A percentile compares a stretch with the other conserved stretches of the same genome.
phyloP scores from a whole-genome alignment of 2,888 invertebrate genomes.

The Dioctria linearis region DNA sequence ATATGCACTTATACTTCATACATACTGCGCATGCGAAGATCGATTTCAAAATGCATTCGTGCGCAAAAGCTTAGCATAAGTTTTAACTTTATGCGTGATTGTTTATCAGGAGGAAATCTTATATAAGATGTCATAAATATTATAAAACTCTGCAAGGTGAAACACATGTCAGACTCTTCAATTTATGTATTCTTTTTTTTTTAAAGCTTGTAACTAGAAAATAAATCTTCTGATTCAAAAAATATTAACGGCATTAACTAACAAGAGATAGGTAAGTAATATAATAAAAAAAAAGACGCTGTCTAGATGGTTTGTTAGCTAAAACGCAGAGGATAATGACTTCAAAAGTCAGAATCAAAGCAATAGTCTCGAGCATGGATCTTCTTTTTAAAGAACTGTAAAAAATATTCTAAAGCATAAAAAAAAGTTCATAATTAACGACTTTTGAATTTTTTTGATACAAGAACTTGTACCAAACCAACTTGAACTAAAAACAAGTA shows the following conservation, averaged over 20 bases:
- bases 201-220: conserved; percentile 19
- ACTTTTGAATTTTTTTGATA: neutral
- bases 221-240: neutral
- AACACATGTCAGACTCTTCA: conserved; percentile 27
- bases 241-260: no score
- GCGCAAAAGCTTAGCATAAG: conserved; percentile 25
- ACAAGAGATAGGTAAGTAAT: no score
- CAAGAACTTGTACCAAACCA: neutral
- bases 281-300: no score
- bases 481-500: conserved; percentile 5
- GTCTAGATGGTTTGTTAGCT: no score
- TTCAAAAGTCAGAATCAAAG: no score
- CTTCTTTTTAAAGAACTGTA: neutral
- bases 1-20: no score
- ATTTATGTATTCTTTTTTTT: conserved; percentile 25
- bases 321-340: no score
- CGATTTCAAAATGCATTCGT: conserved; percentile 32
- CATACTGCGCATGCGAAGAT: conserved; percentile 1
- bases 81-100: conserved; percentile 30
- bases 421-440: neutral
- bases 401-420: neutral
- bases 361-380: neutral
- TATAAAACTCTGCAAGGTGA: conserved; percentile 32
- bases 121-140: conserved; percentile 48
- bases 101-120: conserved; percentile 35